phyloP scores from a whole-genome alignment of 2,797 vertebrate species.

The Atherinosoma microstoma region DNA sequence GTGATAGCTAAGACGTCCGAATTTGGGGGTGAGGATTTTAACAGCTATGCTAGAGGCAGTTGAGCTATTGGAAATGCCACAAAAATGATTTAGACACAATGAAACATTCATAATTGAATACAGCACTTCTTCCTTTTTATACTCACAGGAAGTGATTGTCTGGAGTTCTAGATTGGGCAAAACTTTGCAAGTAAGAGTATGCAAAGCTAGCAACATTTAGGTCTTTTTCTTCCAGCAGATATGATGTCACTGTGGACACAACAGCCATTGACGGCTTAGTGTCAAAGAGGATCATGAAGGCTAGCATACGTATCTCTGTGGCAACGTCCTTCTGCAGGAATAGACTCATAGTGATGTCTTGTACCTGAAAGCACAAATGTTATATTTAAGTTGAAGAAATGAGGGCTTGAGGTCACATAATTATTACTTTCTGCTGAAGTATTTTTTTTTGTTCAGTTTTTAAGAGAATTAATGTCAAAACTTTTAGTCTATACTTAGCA shows the following conservation, averaged over 20 bases:
- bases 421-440: not conserved
- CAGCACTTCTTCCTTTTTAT: not conserved
- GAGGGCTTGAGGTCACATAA: not conserved
- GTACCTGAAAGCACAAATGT: constrained; percentile 80
- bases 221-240: constrained; percentile 82
- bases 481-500: not conserved
- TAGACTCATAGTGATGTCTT: constrained; percentile 82
- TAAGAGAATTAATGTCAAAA: not conserved
- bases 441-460: not conserved
- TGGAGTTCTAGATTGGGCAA: constrained; percentile 83
- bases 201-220: constrained; percentile 86
- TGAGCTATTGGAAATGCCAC: constrained; percentile 76
- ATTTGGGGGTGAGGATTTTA: constrained; percentile 84
- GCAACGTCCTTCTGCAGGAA: constrained; percentile 79
- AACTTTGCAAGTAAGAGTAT: constrained; percentile 83
- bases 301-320: constrained; percentile 83
- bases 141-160: constrained; percentile 86
- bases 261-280: constrained; percentile 84
- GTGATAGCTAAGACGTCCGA: constrained; percentile 78
- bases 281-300: constrained; percentile 85
- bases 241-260: constrained; percentile 81
- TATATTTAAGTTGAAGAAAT: not conserved
- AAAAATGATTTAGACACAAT: not conserved
- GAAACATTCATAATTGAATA: not conserved
- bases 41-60: constrained; percentile 86